A percentile compares a stretch with the other conserved stretches of the same genome.
phyloP scores from a whole-genome alignment of 1,140 invertebrate genomes.

The Radopholus similis region DNA sequence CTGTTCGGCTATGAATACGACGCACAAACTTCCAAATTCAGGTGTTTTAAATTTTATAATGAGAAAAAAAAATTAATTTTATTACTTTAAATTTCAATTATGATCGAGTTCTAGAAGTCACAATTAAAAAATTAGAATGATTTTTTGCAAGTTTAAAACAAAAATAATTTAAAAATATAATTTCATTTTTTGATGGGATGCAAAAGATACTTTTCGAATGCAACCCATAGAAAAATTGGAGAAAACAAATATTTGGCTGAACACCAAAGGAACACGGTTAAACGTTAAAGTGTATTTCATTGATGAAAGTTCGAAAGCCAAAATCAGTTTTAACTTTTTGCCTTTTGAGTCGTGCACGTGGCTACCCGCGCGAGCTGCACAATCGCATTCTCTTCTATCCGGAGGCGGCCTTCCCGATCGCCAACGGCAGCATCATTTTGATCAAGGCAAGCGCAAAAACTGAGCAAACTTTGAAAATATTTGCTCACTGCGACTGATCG shows the following conservation, averaged over 20 bases:
- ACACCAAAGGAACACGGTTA: too few relatives aligned
- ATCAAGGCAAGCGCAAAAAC: slow-evolving; percentile 32
- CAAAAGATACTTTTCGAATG: too few relatives aligned
- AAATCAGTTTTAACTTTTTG: too few relatives aligned
- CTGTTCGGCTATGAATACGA: slow-evolving; percentile 31
- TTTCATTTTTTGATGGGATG: too few relatives aligned
- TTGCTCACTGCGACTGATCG: too few relatives aligned
- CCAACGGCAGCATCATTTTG: slow-evolving; percentile 38
- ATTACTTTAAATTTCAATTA: not conserved
- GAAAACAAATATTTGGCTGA: too few relatives aligned
- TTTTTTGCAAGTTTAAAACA: not conserved
- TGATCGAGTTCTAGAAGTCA: too few relatives aligned
- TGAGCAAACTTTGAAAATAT: too few relatives aligned
- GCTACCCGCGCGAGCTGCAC: slow-evolving; percentile 30
- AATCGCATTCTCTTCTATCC: slow-evolving; percentile 40
- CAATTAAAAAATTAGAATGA: not conserved
- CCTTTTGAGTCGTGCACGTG: slow-evolving; percentile 6
- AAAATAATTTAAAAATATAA: not conserved
- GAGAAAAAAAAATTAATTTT: not conserved
- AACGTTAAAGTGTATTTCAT: too few relatives aligned
- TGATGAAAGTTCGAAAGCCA: too few relatives aligned
- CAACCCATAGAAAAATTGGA: too few relatives aligned
- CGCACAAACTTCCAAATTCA: slow-evolving; percentile 23
- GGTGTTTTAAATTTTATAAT: not conserved
- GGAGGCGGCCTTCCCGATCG: slow-evolving; percentile 30